Base-by-base conservation (phyloP, 2,113 vertebrate species). In the Donacobius atricapilla region DNA sequence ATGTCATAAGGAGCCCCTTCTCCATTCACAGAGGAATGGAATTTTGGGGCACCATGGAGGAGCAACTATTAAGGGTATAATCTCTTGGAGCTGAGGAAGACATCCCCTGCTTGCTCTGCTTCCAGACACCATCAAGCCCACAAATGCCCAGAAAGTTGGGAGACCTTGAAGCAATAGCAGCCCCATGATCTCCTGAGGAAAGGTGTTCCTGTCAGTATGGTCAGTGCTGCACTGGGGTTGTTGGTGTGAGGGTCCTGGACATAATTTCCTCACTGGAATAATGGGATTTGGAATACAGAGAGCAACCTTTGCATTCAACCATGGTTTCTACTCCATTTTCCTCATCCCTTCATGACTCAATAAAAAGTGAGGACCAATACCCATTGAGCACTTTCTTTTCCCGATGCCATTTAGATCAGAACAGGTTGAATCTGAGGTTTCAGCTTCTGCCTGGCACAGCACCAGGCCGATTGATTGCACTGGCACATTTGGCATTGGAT, bases 271-370 rank as follows among this genome's bases (percentile, higher is more conserved):
- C 13, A 54, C 20, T 7, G n/a, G 66, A 66, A 31, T 50, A 42
- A 16, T 0, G 4, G 23, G n/a, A 71, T 10, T 11, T 13, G 6
- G 13, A n/a, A 50, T 22, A 35, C 20, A 54, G 35, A 20, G 10
- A 73, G 39, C 8, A 61, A 24, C 7, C 3, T 22, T 25, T 66
- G 1, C 1, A 0, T 39, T 50, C 1, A 2, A n/a, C 24, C 13
- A 10, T 15, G 8, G 21, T 18, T 80, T 66, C 37, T 75, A 7
- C 25, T 75, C 7, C 22, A 20, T 42, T 11, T 47, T 80, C n/a
- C 54, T 57, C 17, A 61, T n/a, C 18, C 15, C 21, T 72, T 45
- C 17, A 31, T 0, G 0, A 39, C 24, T 10, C 54, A 73, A 42
- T 24, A 42, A 48, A 50, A 57, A 57, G 27, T 48, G 30, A 37